These are phyloP conservation scores for Fistularia tabacaria DNA, from an alignment of 2,797 vertebrate genomes.

Conservation along the genomic window DNA sequence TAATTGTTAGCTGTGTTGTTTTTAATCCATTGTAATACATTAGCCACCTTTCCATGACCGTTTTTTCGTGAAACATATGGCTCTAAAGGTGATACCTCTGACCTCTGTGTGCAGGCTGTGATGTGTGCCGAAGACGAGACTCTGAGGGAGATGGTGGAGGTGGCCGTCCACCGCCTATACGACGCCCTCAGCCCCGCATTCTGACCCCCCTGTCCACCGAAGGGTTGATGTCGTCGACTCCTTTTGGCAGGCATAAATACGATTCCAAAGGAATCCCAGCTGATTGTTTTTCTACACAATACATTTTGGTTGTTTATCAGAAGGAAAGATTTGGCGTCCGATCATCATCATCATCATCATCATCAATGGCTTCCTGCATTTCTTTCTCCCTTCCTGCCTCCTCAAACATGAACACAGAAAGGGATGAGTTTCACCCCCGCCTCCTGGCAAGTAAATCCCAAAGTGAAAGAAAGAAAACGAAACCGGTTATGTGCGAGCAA, in stretches of 20 bases:
- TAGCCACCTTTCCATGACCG: no score
- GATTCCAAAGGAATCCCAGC: conserved; percentile 48
- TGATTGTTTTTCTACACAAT: conserved; percentile 16
- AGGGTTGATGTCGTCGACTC: conserved; percentile 7
- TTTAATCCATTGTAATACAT: no score
- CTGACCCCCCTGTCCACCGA: conserved; percentile 20
- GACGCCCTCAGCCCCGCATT: conserved; percentile 84
- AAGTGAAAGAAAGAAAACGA: no score
- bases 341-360: background rate
- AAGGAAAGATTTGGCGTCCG: no score
- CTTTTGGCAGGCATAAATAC: conserved; percentile 9
- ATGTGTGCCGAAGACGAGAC: conserved; percentile 86
- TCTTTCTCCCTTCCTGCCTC: no score
- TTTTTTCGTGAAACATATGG: background rate
- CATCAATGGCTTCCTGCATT: background rate
- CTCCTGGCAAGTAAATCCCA: no score
- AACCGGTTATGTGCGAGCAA: no score
- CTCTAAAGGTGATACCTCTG: conserved; percentile 15
- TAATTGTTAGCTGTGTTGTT: no score
- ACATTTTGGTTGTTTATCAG: background rate
- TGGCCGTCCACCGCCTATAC: conserved; percentile 87
- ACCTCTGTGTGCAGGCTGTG: conserved; percentile 70
- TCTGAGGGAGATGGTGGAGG: conserved; percentile 89
- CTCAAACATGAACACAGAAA: no score
- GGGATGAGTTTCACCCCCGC: no score